A percentile compares a stretch with the other conserved stretches of the same genome.
phyloP scores from a whole-genome alignment of 2,797 vertebrate genomes.

The Anguilla marmorata region DNA sequence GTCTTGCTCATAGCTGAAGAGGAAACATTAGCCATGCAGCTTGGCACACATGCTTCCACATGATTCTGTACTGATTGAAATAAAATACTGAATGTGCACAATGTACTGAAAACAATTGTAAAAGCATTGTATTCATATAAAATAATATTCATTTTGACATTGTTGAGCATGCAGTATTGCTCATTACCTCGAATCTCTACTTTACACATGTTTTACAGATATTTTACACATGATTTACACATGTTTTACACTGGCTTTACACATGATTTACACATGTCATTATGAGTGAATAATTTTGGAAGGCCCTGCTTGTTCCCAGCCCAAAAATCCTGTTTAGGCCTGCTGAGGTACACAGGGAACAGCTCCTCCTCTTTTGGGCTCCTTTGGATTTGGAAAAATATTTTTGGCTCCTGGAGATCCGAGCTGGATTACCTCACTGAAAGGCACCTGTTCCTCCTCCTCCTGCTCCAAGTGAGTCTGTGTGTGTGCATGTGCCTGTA shows the following conservation, averaged over 20 bases:
- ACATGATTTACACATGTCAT: too few relatives aligned
- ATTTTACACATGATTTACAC: too few relatives aligned
- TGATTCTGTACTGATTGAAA: neutral
- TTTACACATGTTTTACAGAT: neutral
- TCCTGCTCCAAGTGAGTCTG: neutral
- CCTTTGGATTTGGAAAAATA: neutral
- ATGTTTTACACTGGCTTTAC: too few relatives aligned
- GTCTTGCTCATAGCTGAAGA: too few relatives aligned
- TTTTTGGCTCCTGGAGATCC: neutral
- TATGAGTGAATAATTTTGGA: too few relatives aligned
- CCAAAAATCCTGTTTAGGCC: neutral
- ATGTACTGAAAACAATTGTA: neutral
- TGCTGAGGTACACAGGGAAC: neutral
- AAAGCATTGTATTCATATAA: neutral
- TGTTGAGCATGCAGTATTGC: neutral
- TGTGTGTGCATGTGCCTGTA: neutral
- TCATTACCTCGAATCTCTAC: neutral
- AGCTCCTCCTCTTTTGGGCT: neutral
- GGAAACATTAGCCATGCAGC: too few relatives aligned
- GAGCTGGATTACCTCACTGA: neutral
- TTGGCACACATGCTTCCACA: neutral
- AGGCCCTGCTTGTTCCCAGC: neutral
- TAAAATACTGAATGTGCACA: neutral
- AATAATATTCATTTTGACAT: neutral
- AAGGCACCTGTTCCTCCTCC: neutral